A percentile compares a stretch with the other conserved stretches of the same genome.
Evolutionary conservation across 2,888 invertebrate genomes (phyloP).

Genomic region (Amphipyra berbera): DNA sequence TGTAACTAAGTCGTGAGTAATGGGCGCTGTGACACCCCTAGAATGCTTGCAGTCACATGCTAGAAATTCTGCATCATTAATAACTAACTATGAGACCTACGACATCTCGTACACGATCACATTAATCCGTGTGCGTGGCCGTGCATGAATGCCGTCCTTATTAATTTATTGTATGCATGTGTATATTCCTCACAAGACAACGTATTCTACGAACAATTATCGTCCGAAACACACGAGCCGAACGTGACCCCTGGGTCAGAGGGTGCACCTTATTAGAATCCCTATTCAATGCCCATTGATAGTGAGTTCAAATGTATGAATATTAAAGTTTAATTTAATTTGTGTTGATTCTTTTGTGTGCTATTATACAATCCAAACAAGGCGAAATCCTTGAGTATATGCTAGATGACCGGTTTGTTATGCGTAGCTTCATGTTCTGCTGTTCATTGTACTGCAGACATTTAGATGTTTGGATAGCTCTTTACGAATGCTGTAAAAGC

Average conservation of each 20-base stretch:
- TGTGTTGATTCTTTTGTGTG: conserved; percentile 43
- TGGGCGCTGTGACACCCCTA: conserved; percentile 63
- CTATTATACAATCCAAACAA: conserved; percentile 57
- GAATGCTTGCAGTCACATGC: conserved; percentile 49
- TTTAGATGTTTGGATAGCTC: conserved; percentile 48
- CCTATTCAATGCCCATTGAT: conserved; percentile 48
- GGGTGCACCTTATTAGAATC: conserved; percentile 67
- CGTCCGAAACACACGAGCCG: conserved; percentile 60
- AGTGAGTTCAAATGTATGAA: conserved; percentile 45
- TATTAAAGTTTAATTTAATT: conserved; percentile 56
- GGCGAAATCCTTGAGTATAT: conserved; percentile 64
- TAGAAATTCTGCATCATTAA: conserved; percentile 62
- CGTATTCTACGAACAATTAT: conserved; percentile 56
- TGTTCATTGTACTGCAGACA: conserved; percentile 11
- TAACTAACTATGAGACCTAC: conserved; percentile 51
- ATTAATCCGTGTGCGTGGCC: conserved; percentile 49
- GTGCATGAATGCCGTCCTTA: conserved; percentile 48
- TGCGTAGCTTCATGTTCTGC: conserved; percentile 29
- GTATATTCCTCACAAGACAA: conserved; percentile 43
- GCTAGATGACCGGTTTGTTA: conserved; percentile 28
- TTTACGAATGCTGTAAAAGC: conserved; percentile 30
- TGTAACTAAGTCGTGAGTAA: conserved; percentile 62
- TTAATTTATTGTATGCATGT: conserved; percentile 56
- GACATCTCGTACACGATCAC: conserved; percentile 49
- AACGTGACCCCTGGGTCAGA: conserved; percentile 72